Conservation (phyloP, 2,888 invertebrate species). For the Nephrocerus scutellatus region DNA sequence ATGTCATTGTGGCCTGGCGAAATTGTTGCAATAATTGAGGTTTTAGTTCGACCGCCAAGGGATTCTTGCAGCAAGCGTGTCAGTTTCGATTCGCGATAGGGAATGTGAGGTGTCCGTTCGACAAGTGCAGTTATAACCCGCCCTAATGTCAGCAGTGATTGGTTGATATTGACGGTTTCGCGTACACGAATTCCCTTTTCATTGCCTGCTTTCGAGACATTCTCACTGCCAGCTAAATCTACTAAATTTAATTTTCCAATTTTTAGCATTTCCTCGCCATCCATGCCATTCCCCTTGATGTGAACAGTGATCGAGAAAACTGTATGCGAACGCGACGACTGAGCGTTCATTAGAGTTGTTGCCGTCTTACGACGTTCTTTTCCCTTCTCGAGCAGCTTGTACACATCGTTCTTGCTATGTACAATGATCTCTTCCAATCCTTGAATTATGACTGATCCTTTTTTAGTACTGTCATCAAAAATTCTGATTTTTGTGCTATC, state of each 20-base stretch:
- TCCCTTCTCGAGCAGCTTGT: slow-evolving; percentile 80
- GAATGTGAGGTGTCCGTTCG: slow-evolving; percentile 86
- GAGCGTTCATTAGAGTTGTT: slow-evolving; percentile 88
- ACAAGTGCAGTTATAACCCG: slow-evolving; percentile 92
- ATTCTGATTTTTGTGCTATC: slow-evolving; percentile 67
- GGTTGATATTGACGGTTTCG: slow-evolving; percentile 96
- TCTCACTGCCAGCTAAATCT: slow-evolving; percentile 95
- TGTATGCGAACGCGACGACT: slow-evolving; percentile 92
- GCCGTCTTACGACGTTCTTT: slow-evolving; percentile 77
- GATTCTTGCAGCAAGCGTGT: slow-evolving; percentile 94
- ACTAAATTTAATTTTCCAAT: slow-evolving; percentile 96
- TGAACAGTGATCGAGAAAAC: slow-evolving; percentile 92
- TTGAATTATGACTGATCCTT: slow-evolving; percentile 86
- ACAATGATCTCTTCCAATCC: slow-evolving; percentile 90
- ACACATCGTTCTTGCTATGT: slow-evolving; percentile 79
- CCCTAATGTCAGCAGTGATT: slow-evolving; percentile 87
- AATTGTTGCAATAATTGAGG: slow-evolving; percentile 93
- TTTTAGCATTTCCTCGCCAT: slow-evolving; percentile 87
- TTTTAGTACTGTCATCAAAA: slow-evolving; percentile 68
- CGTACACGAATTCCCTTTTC: slow-evolving; percentile 76
- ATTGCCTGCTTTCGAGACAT: slow-evolving; percentile 92
- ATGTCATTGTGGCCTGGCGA: slow-evolving; percentile 81
- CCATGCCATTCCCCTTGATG: slow-evolving; percentile 79
- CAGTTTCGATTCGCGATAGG: slow-evolving; percentile 94
- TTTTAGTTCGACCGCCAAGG: slow-evolving; percentile 92